Evolutionary conservation across 37 sponge, comb jelly and placozoan species (phyloP).

Genomic region (Cladorhizidae sp.): DNA sequence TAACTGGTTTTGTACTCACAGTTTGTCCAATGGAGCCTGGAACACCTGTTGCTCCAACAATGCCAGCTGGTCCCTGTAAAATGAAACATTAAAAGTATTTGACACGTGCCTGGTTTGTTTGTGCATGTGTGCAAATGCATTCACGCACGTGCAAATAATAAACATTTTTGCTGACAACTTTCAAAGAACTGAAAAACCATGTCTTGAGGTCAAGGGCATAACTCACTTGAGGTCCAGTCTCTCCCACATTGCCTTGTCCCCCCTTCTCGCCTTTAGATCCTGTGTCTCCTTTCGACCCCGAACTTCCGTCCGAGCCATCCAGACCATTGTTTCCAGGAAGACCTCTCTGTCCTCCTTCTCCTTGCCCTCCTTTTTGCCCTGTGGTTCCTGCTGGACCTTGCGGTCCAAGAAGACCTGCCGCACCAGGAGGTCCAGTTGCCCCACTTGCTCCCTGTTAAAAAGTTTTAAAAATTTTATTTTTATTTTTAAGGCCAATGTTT

Average conservation of each 20-base stretch:
- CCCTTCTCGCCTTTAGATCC: constrained; percentile 44
- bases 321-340: constrained; percentile 25
- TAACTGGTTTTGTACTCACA: constrained; percentile 4
- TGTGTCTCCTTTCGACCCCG: constrained; percentile 3
- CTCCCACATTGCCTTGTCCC: constrained; percentile 25
- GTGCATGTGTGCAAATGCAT: no score
- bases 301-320: constrained; percentile 21
- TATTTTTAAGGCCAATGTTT: no score
- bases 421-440: constrained; percentile 41
- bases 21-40: not conserved
- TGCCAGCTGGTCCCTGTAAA: no score
- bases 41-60: not conserved
- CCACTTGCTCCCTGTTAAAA: constrained; percentile 42
- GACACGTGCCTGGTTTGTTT: no score
- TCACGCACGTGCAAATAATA: no score
- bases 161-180: no score
- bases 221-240: constrained; percentile 4
- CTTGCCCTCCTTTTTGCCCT: constrained; percentile 48
- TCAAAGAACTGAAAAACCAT: no score
- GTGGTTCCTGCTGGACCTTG: constrained; percentile 14
- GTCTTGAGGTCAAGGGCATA: no score
- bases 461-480: no score
- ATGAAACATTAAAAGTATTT: no score
- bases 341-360: constrained; percentile 45
- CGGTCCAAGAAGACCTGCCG: constrained; percentile 27